Evolutionary conservation across 2,888 invertebrate genomes (phyloP).

Genomic region (Lypha dubia): DNA sequence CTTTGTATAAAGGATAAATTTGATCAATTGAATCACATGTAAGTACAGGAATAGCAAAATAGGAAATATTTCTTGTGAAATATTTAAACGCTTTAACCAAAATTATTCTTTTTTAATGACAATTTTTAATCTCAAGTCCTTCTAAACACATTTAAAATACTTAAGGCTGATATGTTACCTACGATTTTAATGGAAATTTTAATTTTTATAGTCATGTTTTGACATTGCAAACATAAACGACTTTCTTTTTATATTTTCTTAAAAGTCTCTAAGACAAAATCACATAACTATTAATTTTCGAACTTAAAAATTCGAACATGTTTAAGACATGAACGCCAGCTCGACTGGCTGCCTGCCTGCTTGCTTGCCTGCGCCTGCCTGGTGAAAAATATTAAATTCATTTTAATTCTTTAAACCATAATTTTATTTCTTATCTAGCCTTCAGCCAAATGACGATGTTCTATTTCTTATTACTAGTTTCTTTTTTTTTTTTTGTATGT

Average conservation of each 20-base stretch:
- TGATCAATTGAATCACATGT: too few relatives aligned
- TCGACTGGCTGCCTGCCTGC: background rate
- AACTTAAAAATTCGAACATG: constrained; percentile 3
- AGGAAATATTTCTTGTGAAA: too few relatives aligned
- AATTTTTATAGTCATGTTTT: background rate
- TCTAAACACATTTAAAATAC: background rate
- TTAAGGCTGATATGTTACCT: background rate
- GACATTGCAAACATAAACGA: background rate
- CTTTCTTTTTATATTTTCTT: background rate
- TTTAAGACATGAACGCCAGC: background rate
- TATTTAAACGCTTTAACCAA: too few relatives aligned
- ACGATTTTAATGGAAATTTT: background rate
- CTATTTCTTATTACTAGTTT: constrained; percentile 68
- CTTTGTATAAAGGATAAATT: too few relatives aligned
- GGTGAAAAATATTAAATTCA: constrained; percentile 58
- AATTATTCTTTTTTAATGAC: too few relatives aligned
- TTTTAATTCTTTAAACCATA: constrained; percentile 62
- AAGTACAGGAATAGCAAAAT: too few relatives aligned
- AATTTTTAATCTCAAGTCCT: too few relatives aligned
- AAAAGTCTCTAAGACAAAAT: constrained; percentile 12
- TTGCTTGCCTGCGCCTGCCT: constrained; percentile 3
- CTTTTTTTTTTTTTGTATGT: background rate
- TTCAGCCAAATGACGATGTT: constrained; percentile 65
- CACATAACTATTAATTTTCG: constrained; percentile 33
- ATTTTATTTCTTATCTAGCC: constrained; percentile 50